Evolutionary conservation across 2,888 invertebrate genomes (phyloP), one percentile per base, ranked within the genome.

Genomic region (Sycophila texana): DNA sequence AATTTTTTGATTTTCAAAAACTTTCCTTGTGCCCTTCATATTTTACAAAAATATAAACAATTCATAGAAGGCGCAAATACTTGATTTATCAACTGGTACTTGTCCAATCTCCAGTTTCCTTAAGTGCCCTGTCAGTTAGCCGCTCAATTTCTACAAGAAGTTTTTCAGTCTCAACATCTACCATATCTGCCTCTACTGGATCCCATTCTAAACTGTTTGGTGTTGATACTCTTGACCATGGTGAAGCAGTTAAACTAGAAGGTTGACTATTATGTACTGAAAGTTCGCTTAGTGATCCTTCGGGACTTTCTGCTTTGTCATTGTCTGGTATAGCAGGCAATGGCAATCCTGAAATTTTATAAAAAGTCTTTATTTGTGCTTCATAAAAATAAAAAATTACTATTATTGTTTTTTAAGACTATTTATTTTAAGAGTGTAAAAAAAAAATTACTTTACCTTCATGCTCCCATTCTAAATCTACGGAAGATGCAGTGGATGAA

Each of bases 401-500:
- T 10, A 10, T 39, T 39, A 39, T 39, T 39, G 10, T 10, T 10
- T 39, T 10, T 10, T 39, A 39, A 39, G 39, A 39, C 18, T 12
- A 12, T 30, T 26, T 63, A 49, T 22, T 61, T 55, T 53, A 10
- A 26, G 79, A 18, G 51, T 22, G 53, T 22, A 26, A 26, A 57
- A 77, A 63, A 68, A 13, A 61, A 30, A 61, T n/a, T 10, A 60
- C 7, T 14, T 71, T 80, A 88, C 89, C 92, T 90, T 94, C 94
- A 85, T 94, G 94, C 88, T 94, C 94, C 94, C 94, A 94, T 89
- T 94, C 94, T 76, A 94, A 90, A 86, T 94, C 94, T 77, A 94
- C 88, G 4, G 94, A 94, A 84, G 94, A 94, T n/a, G 92, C 93
- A 49, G 94, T 94, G 57, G 92, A 92, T 60, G 92, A 91, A 84